Evolutionary conservation across 2,113 vertebrate species (phyloP).

Genomic region (Takifugu flavidus): DNA sequence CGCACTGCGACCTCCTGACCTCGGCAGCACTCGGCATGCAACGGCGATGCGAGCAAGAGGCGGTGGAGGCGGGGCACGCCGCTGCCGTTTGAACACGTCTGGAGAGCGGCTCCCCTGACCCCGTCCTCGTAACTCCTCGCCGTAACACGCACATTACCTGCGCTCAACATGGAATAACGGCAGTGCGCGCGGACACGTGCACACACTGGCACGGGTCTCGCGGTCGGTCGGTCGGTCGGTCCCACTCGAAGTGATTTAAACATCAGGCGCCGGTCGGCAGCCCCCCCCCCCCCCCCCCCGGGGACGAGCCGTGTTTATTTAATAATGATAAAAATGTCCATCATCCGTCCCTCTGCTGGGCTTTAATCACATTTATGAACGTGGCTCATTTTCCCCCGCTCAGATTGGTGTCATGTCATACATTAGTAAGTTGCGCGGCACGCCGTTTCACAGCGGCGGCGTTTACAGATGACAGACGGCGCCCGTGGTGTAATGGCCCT

Average conservation of each 20-base stretch:
- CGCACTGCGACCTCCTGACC: slow-evolving; percentile 53
- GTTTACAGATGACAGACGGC: slow-evolving; percentile 64
- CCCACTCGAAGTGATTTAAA: slow-evolving; percentile 16
- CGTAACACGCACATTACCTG: slow-evolving; percentile 43
- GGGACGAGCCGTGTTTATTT: slow-evolving; percentile 39
- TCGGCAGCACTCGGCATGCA: slow-evolving; percentile 53
- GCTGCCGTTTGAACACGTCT: slow-evolving; percentile 40
- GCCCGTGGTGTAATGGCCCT: slow-evolving; percentile 46
- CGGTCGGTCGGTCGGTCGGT: too few relatives aligned
- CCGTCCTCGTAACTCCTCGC: slow-evolving; percentile 48
- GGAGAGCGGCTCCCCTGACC: slow-evolving; percentile 53
- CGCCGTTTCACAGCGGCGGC: slow-evolving; percentile 42
- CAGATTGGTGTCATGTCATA: slow-evolving; percentile 39
- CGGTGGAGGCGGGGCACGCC: slow-evolving; percentile 42
- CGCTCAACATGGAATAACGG: slow-evolving; percentile 48
- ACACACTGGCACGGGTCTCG: too few relatives aligned
- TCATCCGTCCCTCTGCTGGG: slow-evolving; percentile 18
- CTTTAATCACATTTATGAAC: slow-evolving; percentile 58
- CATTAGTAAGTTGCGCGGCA: slow-evolving; percentile 48
- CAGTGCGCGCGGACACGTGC: slow-evolving; percentile 34
- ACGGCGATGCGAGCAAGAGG: slow-evolving; percentile 42
- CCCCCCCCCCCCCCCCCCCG: slow-evolving; percentile 6
- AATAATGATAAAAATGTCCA: slow-evolving; percentile 33
- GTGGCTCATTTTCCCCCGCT: slow-evolving; percentile 18
- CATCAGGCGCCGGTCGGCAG: slow-evolving; percentile 8